A percentile compares a stretch with the other conserved stretches of the same genome.
Evolutionary conservation across 2,797 vertebrate genomes (phyloP).

Genomic region (Rhinophrynus dorsalis): DNA sequence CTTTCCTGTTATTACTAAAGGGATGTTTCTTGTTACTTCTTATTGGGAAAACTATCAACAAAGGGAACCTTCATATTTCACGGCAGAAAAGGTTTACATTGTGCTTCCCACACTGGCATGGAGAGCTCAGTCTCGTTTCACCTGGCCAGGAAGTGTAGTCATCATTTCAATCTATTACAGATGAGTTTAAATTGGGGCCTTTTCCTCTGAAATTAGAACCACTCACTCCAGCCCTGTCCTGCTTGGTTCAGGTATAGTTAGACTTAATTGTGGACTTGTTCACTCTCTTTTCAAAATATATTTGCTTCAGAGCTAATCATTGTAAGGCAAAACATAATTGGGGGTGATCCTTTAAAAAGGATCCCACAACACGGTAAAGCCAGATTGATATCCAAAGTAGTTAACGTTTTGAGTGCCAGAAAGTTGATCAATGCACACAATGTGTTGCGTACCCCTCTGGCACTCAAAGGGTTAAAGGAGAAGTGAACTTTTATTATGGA

Average conservation of each 20-base stretch:
- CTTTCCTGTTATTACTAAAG: constrained; percentile 18
- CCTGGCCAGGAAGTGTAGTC: constrained; percentile 25
- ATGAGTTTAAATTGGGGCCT: constrained; percentile 28
- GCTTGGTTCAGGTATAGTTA: neutral
- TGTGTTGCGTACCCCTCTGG: too few relatives aligned
- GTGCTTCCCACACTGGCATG: neutral
- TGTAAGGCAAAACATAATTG: too few relatives aligned
- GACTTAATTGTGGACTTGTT: neutral
- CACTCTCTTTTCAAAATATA: neutral
- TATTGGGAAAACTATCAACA: constrained; percentile 16
- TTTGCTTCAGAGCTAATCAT: neutral
- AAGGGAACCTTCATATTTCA: constrained; percentile 17
- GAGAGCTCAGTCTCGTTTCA: neutral
- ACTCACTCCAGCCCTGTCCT: neutral
- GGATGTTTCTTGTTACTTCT: constrained; percentile 29
- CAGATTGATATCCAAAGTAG: too few relatives aligned
- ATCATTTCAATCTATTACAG: constrained; percentile 28
- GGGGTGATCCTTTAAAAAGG: too few relatives aligned
- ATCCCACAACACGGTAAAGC: too few relatives aligned
- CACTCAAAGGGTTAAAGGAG: too few relatives aligned
- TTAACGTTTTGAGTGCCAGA: too few relatives aligned
- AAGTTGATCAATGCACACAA: too few relatives aligned
- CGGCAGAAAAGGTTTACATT: constrained; percentile 26
- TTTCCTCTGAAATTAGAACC: constrained; percentile 15
- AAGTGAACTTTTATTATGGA: too few relatives aligned